Base-by-base conservation (phyloP, 2,113 vertebrate genomes). In the Pelecanoides urinatrix region DNA sequence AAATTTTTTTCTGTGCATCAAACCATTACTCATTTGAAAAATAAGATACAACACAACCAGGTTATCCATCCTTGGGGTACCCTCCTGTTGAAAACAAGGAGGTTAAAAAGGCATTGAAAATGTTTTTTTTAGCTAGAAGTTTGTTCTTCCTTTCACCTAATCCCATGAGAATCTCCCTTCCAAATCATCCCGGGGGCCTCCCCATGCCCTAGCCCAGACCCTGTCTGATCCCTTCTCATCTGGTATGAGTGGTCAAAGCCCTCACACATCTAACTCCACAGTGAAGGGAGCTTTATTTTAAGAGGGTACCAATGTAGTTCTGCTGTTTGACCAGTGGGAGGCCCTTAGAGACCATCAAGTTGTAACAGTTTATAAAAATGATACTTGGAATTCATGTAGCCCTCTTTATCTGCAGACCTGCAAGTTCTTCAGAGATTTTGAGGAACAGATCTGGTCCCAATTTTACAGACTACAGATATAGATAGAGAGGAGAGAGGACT, bases 341-440 rank as follows among this genome's bases (percentile, higher is more conserved):
- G 96, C 96, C 90, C 95, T 89, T 95, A 88, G 82, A 95, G 86
- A 96, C 90, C 90, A 95, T 79, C 85, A 76, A 72, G 92, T 88
- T 88, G 40, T 74, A 83, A 73, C 13, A 52, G 22, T 21, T 26
- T 44, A 8, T 47, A 61, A 66, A 83, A 92, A 71, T 61, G n/a
- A 17, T 10, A 5, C 20, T 61, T n/a, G 8, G 29, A 26, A 63
- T 66, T 84, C n/a, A 13, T 9, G 30, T 20, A 70, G 18, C 22
- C 16, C 10, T 70, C 20, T 52, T 38, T 25, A n/a, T 47, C 26
- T 47, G 29, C 38, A 67, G 72, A 59, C 10, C 36, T 86, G 42
- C 8, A 65, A 68, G 40, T 26, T 68, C 50, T 50, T 47, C 62
- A 62, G 45, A 76, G 27, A 49, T 36, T 88, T 45, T 58, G 45